Evolutionary conservation across 2,888 invertebrate genomes (phyloP).

Genomic region (Chrysolina oricalcia): DNA sequence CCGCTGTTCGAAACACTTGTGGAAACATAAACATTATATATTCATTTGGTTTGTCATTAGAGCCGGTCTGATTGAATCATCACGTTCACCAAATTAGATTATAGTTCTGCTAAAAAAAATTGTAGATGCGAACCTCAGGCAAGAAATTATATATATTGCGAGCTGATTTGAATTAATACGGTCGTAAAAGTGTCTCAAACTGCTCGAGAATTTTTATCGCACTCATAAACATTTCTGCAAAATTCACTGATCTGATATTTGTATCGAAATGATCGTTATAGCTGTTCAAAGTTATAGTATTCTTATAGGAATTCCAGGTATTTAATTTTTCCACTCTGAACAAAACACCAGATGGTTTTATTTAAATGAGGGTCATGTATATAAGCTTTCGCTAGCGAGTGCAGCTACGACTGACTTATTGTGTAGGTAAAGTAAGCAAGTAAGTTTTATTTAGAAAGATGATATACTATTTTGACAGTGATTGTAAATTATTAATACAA

Average conservation of each 20-base stretch:
- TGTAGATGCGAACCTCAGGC: not conserved
- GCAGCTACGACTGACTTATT: too few species aligned
- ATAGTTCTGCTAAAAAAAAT: not conserved
- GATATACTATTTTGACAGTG: too few species aligned
- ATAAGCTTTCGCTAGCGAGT: too few species aligned
- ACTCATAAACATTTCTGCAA: slow-evolving; percentile 10
- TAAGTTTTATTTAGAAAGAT: too few species aligned
- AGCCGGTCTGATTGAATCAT: not conserved
- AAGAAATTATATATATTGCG: not conserved
- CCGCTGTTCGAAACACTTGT: not conserved
- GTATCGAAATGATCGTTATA: not conserved
- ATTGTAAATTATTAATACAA: too few species aligned
- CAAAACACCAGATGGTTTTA: not conserved
- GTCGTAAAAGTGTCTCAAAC: not conserved
- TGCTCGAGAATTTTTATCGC: slow-evolving; percentile 18
- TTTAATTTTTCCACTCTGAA: not conserved
- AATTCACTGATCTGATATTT: not conserved
- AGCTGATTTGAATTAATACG: not conserved
- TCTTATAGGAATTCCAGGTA: not conserved
- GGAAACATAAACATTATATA: not conserved
- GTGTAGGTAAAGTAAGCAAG: too few species aligned
- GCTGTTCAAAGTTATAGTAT: not conserved
- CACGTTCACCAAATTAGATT: not conserved
- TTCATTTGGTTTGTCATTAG: not conserved
- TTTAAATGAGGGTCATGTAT: too few species aligned